These are phyloP conservation scores for Agrotis segetum DNA, from an alignment of 2,888 invertebrate species.

Conservation along the genomic window DNA sequence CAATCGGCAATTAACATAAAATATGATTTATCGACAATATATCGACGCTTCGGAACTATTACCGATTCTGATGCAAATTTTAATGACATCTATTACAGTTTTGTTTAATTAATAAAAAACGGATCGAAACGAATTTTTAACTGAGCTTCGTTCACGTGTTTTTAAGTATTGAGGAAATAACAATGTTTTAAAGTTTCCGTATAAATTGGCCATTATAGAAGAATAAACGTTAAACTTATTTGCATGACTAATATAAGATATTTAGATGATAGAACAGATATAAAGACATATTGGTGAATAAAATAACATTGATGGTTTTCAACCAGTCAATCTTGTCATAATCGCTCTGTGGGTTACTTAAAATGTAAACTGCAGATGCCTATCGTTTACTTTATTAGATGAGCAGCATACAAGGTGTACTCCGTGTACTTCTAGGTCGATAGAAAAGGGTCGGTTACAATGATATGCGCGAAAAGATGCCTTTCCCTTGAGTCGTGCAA, in stretches of 20 bases:
- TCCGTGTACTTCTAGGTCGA: background rate
- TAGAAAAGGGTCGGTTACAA: background rate
- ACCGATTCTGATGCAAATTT: constrained; percentile 62
- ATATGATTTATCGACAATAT: constrained; percentile 61
- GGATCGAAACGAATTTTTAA: constrained; percentile 44
- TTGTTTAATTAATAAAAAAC: constrained; percentile 62
- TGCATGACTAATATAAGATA: background rate
- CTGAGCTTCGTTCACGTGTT: background rate
- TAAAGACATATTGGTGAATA: background rate
- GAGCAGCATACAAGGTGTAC: background rate
- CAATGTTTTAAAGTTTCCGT: background rate
- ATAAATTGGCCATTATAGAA: background rate
- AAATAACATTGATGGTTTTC: background rate
- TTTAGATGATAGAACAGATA: background rate
- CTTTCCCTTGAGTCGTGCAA: too few species aligned
- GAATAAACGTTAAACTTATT: background rate
- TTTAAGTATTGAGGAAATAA: constrained; percentile 13
- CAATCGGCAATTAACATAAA: constrained; percentile 57
- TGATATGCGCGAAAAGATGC: background rate
- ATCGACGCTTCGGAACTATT: constrained; percentile 52
- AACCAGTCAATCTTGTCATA: background rate
- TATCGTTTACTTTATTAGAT: background rate
- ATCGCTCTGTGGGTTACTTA: background rate
- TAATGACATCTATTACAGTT: constrained; percentile 54
- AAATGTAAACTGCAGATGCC: background rate